Percentiles rank a stretch among this genome's conserved stretches.
phyloP scores from a whole-genome alignment of 2,888 invertebrate genomes.

The Lycia hirtaria region DNA sequence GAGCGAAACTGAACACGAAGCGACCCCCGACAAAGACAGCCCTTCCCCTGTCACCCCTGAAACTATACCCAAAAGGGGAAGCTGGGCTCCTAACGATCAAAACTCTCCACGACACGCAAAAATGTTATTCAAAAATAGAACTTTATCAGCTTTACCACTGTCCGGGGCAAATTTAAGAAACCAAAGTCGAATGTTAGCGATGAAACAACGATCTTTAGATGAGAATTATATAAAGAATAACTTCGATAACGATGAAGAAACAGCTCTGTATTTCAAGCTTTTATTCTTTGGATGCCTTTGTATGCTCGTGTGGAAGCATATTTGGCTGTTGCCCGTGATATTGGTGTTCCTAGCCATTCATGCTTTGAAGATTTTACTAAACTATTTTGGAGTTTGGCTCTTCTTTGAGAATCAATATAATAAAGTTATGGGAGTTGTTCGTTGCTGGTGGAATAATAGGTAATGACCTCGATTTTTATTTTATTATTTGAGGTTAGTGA shows the following conservation, averaged over 20 bases:
- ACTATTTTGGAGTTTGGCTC: conserved; percentile 81
- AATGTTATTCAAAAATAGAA: conserved; percentile 76
- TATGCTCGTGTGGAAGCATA: conserved; percentile 94
- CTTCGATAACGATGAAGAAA: conserved; percentile 83
- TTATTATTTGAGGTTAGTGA: background rate
- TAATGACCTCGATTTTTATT: conserved; percentile 43
- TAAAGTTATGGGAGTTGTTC: conserved; percentile 66
- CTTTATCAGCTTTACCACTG: conserved; percentile 75
- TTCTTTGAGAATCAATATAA: conserved; percentile 78
- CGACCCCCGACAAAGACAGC: conserved; percentile 68
- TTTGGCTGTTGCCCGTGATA: conserved; percentile 92
- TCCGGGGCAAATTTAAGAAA: conserved; percentile 65
- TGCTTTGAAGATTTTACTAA: conserved; percentile 81
- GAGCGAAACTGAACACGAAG: conserved; percentile 65
- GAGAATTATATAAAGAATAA: conserved; percentile 76
- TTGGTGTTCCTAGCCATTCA: conserved; percentile 91
- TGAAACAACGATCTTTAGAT: conserved; percentile 73
- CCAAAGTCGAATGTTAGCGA: conserved; percentile 70
- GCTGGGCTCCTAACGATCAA: conserved; percentile 63
- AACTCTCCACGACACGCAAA: conserved; percentile 72
- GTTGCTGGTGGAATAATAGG: conserved; percentile 87
- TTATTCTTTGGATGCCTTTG: conserved; percentile 93
- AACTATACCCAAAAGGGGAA: conserved; percentile 57
- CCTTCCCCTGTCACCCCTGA: conserved; percentile 69
- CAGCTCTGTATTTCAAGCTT: conserved; percentile 90